Conservation (phyloP, 2,113 vertebrate genomes). For the Mus musculus region DNA sequence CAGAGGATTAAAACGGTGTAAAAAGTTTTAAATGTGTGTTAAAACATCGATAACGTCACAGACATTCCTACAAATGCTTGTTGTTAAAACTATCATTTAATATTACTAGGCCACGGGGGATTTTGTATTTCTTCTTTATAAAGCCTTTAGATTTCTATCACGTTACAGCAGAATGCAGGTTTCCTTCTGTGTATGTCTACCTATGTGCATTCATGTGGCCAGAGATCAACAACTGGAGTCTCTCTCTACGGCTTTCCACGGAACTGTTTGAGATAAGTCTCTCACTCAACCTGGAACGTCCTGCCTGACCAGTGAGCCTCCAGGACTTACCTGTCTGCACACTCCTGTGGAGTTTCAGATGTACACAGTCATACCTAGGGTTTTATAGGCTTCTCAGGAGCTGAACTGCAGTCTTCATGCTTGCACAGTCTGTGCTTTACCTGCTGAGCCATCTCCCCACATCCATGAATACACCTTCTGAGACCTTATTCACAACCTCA, state of each 20-base stretch:
- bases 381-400: neutral
- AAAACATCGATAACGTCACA: conserved; percentile 22
- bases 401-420: neutral
- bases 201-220: no score
- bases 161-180: neutral
- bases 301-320: neutral
- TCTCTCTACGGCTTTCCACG: neutral
- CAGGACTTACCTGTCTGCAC: neutral
- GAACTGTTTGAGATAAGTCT: neutral
- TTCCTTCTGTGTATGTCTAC: neutral
- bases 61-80: neutral
- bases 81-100: conserved; percentile 1
- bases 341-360: neutral
- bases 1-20: neutral
- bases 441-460: neutral
- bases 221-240: neutral
- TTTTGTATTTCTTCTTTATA: conserved; percentile 28
- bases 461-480: neutral
- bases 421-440: neutral
- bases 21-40: neutral
- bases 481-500: neutral
- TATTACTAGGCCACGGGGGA: neutral
- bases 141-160: neutral
- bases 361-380: no score
- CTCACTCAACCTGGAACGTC: neutral